A percentile compares a stretch with the other conserved stretches of the same genome.
These are phyloP conservation scores for Hypomecis atomaria DNA, from an alignment of 2,888 invertebrate species.

Conservation along the genomic window DNA sequence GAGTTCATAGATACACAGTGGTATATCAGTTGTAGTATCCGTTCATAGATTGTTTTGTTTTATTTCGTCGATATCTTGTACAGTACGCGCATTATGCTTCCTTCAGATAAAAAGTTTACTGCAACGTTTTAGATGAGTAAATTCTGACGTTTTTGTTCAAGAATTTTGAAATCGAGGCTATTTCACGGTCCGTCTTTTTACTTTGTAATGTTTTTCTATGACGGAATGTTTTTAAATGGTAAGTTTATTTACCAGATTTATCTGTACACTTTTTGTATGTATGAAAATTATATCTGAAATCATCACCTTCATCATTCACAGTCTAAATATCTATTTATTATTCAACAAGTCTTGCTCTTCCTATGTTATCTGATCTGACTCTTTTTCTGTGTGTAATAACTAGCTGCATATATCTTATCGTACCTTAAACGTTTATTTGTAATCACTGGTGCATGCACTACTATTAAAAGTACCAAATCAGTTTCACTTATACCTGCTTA, in stretches of 20 bases:
- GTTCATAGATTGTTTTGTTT: constrained; percentile 7
- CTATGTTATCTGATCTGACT: no score
- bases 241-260: no score
- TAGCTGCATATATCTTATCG: constrained; percentile 3
- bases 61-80: constrained; percentile 5
- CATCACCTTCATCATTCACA: no score
- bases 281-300: no score
- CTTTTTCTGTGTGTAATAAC: no score
- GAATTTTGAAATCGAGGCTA: neutral
- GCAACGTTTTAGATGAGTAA: neutral
- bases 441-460: constrained; percentile 15
- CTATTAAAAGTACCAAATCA: constrained; percentile 48
- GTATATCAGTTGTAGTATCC: constrained; percentile 3
- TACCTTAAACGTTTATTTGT: constrained; percentile 12
- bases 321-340: no score
- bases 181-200: no score
- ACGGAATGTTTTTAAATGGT: no score
- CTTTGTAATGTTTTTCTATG: no score
- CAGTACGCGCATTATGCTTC: constrained; percentile 6
- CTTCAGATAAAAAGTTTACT: neutral
- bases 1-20: constrained; percentile 10
- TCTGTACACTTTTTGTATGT: no score
- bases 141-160: neutral
- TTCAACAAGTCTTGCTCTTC: no score
- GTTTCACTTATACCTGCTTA: constrained; percentile 66